A percentile compares a stretch with the other conserved stretches of the same genome.
phyloP scores from a whole-genome alignment of 2,888 invertebrate species.

The Alloplasta piceator region DNA sequence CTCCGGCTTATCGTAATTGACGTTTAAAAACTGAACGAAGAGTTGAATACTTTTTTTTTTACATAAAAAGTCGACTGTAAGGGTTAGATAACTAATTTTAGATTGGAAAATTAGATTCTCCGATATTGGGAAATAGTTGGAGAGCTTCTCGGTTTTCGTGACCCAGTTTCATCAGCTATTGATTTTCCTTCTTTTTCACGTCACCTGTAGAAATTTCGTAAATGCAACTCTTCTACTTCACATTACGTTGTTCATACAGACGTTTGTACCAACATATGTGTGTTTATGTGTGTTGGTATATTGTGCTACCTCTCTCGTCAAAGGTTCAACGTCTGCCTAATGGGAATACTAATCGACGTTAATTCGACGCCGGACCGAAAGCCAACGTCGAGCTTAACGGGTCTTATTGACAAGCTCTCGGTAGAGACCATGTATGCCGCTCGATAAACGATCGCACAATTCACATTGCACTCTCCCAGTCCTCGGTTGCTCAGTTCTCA shows the following conservation, averaged over 20 bases:
- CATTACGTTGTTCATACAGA: constrained; percentile 28
- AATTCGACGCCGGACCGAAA: constrained; percentile 78
- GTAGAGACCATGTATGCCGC: constrained; percentile 25
- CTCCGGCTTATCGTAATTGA: too few species aligned
- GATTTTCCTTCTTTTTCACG: constrained; percentile 22
- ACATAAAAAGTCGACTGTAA: too few species aligned
- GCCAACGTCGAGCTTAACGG: constrained; percentile 72
- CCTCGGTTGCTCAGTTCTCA: constrained; percentile 13
- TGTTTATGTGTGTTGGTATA: neutral
- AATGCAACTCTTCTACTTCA: constrained; percentile 8
- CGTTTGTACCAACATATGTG: neutral
- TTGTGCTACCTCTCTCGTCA: constrained; percentile 53
- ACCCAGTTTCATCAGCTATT: constrained; percentile 17
- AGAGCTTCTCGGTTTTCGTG: neutral
- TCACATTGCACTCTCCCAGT: constrained; percentile 35
- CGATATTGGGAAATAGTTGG: neutral
- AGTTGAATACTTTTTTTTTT: too few species aligned
- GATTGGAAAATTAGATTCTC: too few species aligned
- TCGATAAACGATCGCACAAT: constrained; percentile 45
- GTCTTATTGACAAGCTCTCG: constrained; percentile 73
- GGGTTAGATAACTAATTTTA: too few species aligned
- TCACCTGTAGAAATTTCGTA: neutral
- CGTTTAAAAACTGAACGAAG: too few species aligned
- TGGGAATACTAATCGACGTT: constrained; percentile 81
- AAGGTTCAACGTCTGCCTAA: constrained; percentile 81